These are phyloP conservation scores for Schizotus pectinicornis DNA, from an alignment of 2,888 invertebrate genomes.

Conservation along the genomic window DNA sequence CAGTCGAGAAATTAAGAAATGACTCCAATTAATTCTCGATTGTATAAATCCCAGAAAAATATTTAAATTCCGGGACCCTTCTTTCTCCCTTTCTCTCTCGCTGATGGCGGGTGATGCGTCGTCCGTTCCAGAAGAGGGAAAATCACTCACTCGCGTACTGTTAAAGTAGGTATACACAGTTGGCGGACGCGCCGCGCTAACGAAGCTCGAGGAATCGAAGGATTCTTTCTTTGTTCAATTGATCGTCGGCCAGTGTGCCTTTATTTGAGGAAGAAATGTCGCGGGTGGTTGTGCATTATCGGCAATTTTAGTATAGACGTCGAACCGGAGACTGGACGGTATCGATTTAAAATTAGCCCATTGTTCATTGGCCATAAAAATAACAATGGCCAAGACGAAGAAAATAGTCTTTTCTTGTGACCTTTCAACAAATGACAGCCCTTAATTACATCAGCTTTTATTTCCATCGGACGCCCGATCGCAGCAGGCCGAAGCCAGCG, in stretches of 20 bases:
- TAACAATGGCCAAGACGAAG: conserved; percentile 45
- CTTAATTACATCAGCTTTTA: conserved; percentile 29
- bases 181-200: background rate
- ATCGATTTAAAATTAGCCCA: conserved; percentile 32
- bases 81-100: background rate
- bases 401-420: conserved; percentile 39
- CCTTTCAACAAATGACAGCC: conserved; percentile 41
- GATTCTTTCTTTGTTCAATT: background rate
- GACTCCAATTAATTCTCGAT: conserved; percentile 60
- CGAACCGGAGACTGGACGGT: conserved; percentile 15
- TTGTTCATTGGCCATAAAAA: conserved; percentile 40
- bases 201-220: background rate
- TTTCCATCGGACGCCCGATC: too few relatives aligned
- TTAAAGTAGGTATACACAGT: too few relatives aligned
- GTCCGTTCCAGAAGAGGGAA: background rate
- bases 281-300: too few relatives aligned
- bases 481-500: too few relatives aligned
- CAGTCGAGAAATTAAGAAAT: conserved; percentile 52
- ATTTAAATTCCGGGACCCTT: conserved; percentile 37
- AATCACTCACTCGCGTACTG: background rate
- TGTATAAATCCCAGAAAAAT: conserved; percentile 57
- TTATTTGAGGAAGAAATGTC: too few relatives aligned
- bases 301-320: too few relatives aligned
- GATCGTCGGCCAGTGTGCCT: too few relatives aligned
- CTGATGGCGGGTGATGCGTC: background rate